Evolutionary conservation across 2,888 invertebrate species (phyloP).

Genomic region (Lepidonotus clava): DNA sequence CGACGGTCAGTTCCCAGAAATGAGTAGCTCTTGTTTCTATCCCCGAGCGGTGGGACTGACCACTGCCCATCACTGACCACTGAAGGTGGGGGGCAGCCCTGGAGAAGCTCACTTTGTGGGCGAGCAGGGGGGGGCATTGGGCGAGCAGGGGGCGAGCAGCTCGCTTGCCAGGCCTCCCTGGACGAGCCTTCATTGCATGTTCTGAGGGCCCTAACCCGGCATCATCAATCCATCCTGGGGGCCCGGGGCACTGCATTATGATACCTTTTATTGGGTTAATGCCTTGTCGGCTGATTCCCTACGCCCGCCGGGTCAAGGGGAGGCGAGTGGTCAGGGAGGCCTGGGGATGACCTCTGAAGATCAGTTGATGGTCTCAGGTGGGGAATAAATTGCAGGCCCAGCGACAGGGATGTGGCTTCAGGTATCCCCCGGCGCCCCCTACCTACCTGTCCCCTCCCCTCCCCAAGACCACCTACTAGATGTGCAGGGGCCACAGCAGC

Average conservation of each 20-base stretch:
- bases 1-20: neutral
- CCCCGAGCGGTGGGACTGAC: conserved; percentile 1
- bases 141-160: neutral
- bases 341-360: conserved; percentile 4
- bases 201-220: conserved; percentile 36
- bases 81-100: neutral
- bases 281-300: conserved; percentile 11
- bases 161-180: neutral
- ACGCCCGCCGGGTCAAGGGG: conserved; percentile 10
- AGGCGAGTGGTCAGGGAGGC: neutral
- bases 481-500: neutral
- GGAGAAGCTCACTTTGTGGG: conserved; percentile 13
- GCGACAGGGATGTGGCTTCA: neutral
- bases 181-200: conserved; percentile 19
- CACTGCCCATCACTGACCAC: neutral
- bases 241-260: conserved; percentile 23
- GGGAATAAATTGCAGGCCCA: neutral
- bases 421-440: neutral
- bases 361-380: conserved; percentile 28
- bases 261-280: conserved; percentile 44
- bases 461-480: neutral
- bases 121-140: no score
- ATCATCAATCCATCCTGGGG: conserved; percentile 17
- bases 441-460: neutral
- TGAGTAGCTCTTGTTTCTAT: conserved; percentile 25